phyloP scores from a whole-genome alignment of 2,113 vertebrate genomes.

The Syngnathus scovelli region DNA sequence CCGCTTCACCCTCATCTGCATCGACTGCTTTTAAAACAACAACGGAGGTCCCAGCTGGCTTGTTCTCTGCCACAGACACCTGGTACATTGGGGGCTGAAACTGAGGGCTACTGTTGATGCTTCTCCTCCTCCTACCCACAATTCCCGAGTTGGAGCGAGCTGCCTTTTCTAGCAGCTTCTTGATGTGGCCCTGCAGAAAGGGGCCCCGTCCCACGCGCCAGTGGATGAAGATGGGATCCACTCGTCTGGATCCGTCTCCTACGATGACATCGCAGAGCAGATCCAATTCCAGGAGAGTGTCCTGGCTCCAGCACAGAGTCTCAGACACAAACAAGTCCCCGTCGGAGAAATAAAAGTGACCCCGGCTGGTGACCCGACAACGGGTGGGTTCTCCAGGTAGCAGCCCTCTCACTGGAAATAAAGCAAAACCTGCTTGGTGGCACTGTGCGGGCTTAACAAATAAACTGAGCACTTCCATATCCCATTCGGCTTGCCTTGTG shows the following conservation, averaged over 20 bases:
- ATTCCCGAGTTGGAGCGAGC: slow-evolving; percentile 46
- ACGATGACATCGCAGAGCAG: slow-evolving; percentile 59
- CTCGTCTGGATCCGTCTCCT: slow-evolving; percentile 12
- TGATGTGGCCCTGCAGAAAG: slow-evolving; percentile 55
- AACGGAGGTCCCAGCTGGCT: slow-evolving; percentile 77
- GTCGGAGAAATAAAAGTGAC: slow-evolving; percentile 56
- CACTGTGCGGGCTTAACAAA: slow-evolving; percentile 43
- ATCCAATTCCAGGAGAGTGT: slow-evolving; percentile 50
- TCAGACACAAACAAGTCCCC: slow-evolving; percentile 67
- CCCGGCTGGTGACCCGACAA: slow-evolving; percentile 58
- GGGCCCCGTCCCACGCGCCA: slow-evolving; percentile 69
- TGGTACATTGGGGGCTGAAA: slow-evolving; percentile 94
- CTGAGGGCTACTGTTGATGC: slow-evolving; percentile 81
- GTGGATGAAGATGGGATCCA: slow-evolving; percentile 43
- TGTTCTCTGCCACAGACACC: slow-evolving; percentile 85
- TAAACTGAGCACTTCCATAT: slow-evolving; percentile 69
- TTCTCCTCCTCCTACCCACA: slow-evolving; percentile 72
- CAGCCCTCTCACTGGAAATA: slow-evolving; percentile 61
- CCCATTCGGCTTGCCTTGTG: slow-evolving; percentile 55
- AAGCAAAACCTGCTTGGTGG: slow-evolving; percentile 41
- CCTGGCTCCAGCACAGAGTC: slow-evolving; percentile 65
- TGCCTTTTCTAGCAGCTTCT: slow-evolving; percentile 52
- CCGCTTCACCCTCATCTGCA: slow-evolving; percentile 82
- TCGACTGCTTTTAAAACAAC: slow-evolving; percentile 78
- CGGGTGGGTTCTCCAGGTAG: slow-evolving; percentile 46